Conservation (phyloP, 1,140 invertebrate genomes). For the Zaprionus lachaisei region DNA sequence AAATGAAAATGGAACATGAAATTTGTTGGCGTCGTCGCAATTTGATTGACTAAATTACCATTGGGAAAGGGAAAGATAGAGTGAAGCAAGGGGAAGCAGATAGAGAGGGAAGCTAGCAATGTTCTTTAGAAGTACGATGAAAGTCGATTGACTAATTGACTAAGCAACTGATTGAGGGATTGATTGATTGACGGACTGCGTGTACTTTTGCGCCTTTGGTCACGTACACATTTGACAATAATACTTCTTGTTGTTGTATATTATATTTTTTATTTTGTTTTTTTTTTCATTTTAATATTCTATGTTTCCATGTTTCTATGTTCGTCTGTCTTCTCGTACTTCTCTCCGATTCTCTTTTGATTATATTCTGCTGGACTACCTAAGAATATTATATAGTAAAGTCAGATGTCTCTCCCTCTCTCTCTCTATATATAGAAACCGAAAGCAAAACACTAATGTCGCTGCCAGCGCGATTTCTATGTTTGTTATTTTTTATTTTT, state of each 20-base stretch:
- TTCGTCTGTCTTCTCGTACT: conserved; percentile 5
- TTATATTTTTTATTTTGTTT: background rate
- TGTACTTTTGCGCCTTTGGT: conserved; percentile 30
- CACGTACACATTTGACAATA: conserved; percentile 58
- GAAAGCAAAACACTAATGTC: conserved; percentile 41
- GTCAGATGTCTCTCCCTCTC: background rate
- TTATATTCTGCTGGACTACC: conserved; percentile 43
- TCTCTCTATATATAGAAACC: conserved; percentile 53
- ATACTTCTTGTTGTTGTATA: conserved; percentile 16
- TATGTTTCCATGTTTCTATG: conserved; percentile 15
- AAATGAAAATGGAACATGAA: conserved; percentile 32
- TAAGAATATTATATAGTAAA: conserved; percentile 39
- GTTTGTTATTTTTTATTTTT: conserved; percentile 29
- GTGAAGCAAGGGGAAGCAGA: background rate
- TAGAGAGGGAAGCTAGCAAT: background rate
- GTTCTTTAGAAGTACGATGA: background rate
- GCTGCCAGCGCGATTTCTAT: conserved; percentile 37
- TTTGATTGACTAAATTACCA: conserved; percentile 45
- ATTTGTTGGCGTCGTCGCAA: conserved; percentile 40
- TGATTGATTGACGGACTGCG: conserved; percentile 12
- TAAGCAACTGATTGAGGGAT: background rate
- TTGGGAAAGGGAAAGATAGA: background rate
- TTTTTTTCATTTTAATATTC: conserved; percentile 4
- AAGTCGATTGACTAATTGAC: background rate
- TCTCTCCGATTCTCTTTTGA: conserved; percentile 7